A percentile compares a stretch with the other conserved stretches of the same genome.
Evolutionary conservation across 2,797 vertebrate genomes (phyloP).

Genomic region (Macrochelys suwanniensis): DNA sequence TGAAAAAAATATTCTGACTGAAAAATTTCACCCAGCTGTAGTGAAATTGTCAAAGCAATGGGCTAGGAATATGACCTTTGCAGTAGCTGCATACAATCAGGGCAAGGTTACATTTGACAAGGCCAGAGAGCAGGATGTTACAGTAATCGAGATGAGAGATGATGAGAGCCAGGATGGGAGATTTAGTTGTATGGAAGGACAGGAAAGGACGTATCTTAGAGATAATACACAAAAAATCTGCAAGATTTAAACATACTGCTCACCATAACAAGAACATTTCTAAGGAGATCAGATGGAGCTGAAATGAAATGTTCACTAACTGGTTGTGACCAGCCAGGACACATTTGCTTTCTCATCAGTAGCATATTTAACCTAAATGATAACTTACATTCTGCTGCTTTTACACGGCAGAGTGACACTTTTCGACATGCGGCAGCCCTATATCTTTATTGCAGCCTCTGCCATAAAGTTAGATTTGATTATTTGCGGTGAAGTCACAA

Average conservation of each 20-base stretch:
- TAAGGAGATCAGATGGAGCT: neutral
- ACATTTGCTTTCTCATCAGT: neutral
- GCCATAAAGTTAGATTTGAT: neutral
- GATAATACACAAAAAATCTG: too few relatives aligned
- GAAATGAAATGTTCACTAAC: neutral
- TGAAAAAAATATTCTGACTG: neutral
- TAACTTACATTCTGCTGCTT: neutral
- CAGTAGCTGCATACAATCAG: too few relatives aligned
- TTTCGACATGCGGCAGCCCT: neutral
- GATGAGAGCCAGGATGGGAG: too few relatives aligned
- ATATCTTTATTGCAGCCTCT: neutral
- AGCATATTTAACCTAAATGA: conserved; percentile 1
- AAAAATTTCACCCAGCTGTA: neutral
- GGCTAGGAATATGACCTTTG: too few relatives aligned
- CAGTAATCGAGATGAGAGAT: too few relatives aligned
- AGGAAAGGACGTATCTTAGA: too few relatives aligned
- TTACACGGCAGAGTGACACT: neutral
- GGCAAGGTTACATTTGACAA: too few relatives aligned
- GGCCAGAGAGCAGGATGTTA: too few relatives aligned
- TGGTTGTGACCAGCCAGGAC: neutral
- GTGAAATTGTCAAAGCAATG: too few relatives aligned
- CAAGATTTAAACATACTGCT: neutral
- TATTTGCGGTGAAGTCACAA: neutral
- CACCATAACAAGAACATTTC: neutral
- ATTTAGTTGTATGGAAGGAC: too few relatives aligned